Percentiles rank a stretch among this genome's conserved stretches.
Evolutionary conservation across 92 coral and sea anemone genomes (phyloP).

Genomic region (Nematostella vectensis): DNA sequence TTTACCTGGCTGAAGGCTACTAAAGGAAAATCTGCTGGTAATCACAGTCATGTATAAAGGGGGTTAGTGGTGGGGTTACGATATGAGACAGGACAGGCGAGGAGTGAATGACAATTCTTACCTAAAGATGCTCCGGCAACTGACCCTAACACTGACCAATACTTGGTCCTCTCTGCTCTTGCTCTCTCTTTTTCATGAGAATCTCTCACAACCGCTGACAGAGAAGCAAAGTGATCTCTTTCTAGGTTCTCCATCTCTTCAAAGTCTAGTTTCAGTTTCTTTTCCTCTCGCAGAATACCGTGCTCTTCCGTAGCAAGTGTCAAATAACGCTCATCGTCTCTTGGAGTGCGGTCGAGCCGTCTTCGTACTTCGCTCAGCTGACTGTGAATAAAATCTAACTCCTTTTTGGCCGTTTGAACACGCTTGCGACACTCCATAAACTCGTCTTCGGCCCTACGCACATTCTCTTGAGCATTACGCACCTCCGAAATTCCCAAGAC

Average conservation of each 20-base stretch:
- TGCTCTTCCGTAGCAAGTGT: constrained; percentile 93
- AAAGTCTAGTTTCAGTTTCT: constrained; percentile 51
- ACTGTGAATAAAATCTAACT: constrained; percentile 46
- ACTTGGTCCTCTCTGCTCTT: constrained; percentile 92
- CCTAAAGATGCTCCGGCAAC: constrained; percentile 92
- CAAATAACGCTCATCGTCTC: constrained; percentile 91
- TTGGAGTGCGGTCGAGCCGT: constrained; percentile 79
- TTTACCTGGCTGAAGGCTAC: too few relatives aligned
- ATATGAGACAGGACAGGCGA: too few relatives aligned
- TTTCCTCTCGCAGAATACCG: constrained; percentile 71
- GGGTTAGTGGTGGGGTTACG: too few relatives aligned
- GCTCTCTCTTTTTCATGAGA: constrained; percentile 93
- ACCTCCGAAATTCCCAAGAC: constrained; percentile 89
- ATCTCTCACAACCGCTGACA: constrained; percentile 82
- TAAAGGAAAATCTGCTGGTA: too few relatives aligned
- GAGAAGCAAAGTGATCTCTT: constrained; percentile 79
- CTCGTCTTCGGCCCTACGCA: constrained; percentile 71
- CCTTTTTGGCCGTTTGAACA: constrained; percentile 57
- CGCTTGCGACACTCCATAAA: constrained; percentile 64
- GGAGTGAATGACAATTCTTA: too few relatives aligned
- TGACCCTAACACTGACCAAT: constrained; percentile 97
- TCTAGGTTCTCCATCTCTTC: constrained; percentile 63
- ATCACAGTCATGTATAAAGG: too few relatives aligned
- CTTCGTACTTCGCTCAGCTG: constrained; percentile 70
- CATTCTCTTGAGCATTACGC: constrained; percentile 68